Percentiles rank a stretch among this genome's conserved stretches.
Conservation (phyloP, 1,140 invertebrate genomes). For the Aricia agestis region DNA sequence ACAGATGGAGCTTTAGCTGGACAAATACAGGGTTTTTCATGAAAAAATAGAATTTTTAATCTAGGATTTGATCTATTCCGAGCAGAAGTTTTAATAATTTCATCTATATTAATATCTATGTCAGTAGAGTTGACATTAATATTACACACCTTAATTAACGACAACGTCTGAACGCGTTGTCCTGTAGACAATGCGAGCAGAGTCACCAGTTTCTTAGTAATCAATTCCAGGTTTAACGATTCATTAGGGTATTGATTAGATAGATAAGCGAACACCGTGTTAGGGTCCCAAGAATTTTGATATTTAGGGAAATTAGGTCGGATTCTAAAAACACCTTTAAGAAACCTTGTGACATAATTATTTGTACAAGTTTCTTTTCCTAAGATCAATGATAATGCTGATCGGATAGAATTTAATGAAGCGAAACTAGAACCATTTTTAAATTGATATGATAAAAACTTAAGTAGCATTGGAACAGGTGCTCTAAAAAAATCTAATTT, state of each 20-base stretch:
- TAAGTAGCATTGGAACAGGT: too few relatives aligned
- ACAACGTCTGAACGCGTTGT: conserved; percentile 4
- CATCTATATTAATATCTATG: neutral
- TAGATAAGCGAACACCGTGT: neutral
- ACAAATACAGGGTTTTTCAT: neutral
- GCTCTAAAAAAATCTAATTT: too few relatives aligned
- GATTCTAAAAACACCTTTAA: conserved; percentile 5
- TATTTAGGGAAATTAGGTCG: neutral
- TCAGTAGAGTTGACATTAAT: neutral
- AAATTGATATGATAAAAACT: too few relatives aligned
- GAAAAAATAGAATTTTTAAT: neutral
- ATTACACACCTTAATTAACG: neutral
- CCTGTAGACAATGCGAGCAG: neutral
- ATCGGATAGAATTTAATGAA: too few relatives aligned
- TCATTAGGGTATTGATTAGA: neutral
- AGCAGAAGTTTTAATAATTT: neutral
- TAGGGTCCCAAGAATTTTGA: neutral
- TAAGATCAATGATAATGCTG: neutral
- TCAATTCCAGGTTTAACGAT: neutral
- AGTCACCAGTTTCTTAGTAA: neutral
- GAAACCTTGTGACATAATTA: neutral
- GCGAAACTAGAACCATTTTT: too few relatives aligned
- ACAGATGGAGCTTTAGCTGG: neutral
- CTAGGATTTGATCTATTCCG: neutral
- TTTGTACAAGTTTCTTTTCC: neutral